Percentiles rank a stretch among this genome's conserved stretches.
These are phyloP conservation scores for Phoeniculus purpureus DNA, from an alignment of 2,797 vertebrate genomes.

Conservation along the genomic window DNA sequence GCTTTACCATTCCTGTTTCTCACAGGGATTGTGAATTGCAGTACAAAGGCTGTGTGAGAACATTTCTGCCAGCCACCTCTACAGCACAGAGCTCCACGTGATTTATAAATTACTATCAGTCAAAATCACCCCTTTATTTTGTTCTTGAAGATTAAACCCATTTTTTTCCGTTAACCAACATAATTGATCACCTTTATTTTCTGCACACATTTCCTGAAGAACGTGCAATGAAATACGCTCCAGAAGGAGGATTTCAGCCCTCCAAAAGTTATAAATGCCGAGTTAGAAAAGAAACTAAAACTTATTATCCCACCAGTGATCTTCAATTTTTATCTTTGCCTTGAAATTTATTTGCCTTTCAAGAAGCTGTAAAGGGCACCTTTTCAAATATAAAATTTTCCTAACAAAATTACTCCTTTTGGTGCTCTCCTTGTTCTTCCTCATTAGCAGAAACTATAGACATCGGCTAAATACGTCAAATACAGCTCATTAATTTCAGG, in stretches of 20 bases:
- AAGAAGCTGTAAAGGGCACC: constrained; percentile 22
- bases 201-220: neutral
- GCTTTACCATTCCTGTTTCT: neutral
- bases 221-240: neutral
- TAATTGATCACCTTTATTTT: constrained; percentile 15
- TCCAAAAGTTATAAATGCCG: constrained; percentile 18
- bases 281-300: constrained; percentile 59
- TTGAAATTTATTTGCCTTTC: constrained; percentile 53
- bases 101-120: constrained; percentile 1
- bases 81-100: neutral
- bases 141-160: neutral
- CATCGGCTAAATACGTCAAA: constrained; percentile 17
- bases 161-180: neutral
- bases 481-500: constrained; percentile 47
- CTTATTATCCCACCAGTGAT: neutral
- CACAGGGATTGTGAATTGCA: neutral
- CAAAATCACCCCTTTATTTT: neutral
- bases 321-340: constrained; percentile 35
- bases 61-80: neutral
- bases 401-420: constrained; percentile 4
- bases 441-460: neutral
- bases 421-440: constrained; percentile 4
- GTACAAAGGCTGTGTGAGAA: neutral
- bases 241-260: neutral
- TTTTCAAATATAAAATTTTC: constrained; percentile 17